These are phyloP conservation scores for Hypomecis punctinalis DNA, from an alignment of 2,888 invertebrate genomes.

Conservation along the genomic window DNA sequence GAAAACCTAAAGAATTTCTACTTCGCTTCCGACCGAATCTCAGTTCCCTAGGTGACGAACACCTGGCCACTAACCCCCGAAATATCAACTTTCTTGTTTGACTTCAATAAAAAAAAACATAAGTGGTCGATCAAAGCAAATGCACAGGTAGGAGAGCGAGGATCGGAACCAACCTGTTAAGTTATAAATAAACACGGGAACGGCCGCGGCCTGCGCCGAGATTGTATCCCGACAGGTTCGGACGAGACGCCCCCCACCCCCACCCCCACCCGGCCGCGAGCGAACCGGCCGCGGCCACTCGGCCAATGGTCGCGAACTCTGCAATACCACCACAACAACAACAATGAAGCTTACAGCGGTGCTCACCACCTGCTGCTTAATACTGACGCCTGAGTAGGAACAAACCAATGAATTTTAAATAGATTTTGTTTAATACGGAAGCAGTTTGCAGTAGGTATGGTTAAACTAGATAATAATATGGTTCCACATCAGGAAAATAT, in stretches of 20 bases:
- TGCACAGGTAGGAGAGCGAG: constrained; percentile 49
- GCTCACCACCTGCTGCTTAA: too few species aligned
- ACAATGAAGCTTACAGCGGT: too few species aligned
- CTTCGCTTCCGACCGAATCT: not conserved
- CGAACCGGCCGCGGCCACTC: constrained; percentile 18
- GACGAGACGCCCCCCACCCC: constrained; percentile 21
- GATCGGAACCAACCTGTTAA: constrained; percentile 65
- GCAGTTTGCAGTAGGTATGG: too few species aligned
- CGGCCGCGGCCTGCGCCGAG: constrained; percentile 45
- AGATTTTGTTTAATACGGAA: too few species aligned
- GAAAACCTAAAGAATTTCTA: too few species aligned
- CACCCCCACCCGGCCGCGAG: not conserved
- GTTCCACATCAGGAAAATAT: too few species aligned
- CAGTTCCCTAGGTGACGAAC: not conserved
- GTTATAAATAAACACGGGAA: constrained; percentile 70
- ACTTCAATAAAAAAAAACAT: constrained; percentile 26
- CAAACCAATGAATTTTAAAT: too few species aligned
- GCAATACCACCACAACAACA: too few species aligned
- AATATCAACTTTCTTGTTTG: constrained; percentile 32
- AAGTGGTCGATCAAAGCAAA: constrained; percentile 37
- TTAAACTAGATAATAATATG: too few species aligned
- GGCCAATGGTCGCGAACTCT: constrained; percentile 35
- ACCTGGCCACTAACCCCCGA: constrained; percentile 47
- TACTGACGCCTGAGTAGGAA: too few species aligned
- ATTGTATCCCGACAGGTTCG: constrained; percentile 49